Conservation (phyloP, 2,113 vertebrate genomes). For the Hymenochirus boettgeri region DNA sequence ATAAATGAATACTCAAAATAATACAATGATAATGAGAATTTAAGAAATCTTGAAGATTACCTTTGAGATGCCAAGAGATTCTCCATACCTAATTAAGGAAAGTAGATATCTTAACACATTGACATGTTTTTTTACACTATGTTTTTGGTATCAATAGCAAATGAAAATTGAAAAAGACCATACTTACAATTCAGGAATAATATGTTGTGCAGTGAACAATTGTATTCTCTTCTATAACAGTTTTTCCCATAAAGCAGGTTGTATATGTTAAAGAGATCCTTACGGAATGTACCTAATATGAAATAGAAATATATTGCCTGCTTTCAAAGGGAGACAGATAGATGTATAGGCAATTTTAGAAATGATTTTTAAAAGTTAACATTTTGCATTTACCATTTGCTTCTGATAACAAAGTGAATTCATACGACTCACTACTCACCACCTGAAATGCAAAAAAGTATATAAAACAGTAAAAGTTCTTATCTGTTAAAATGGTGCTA, state of each 20-base stretch:
- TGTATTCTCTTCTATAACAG: conserved; percentile 54
- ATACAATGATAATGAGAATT: too few species aligned
- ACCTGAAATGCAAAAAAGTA: conserved; percentile 51
- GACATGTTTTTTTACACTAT: too few species aligned
- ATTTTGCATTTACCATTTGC: conserved; percentile 63
- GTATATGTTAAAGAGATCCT: conserved; percentile 66
- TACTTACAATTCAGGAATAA: conserved; percentile 68
- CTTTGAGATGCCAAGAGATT: conserved; percentile 61
- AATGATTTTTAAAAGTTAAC: neutral
- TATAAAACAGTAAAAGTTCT: too few species aligned
- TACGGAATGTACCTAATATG: conserved; percentile 65
- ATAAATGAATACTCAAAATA: too few species aligned
- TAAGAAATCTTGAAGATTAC: conserved; percentile 41
- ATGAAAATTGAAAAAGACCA: neutral
- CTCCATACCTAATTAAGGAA: conserved; percentile 58
- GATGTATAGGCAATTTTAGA: neutral
- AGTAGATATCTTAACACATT: neutral
- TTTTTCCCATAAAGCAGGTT: conserved; percentile 56
- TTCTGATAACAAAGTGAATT: conserved; percentile 64
- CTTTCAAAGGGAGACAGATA: neutral
- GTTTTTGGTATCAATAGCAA: too few species aligned
- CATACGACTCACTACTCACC: conserved; percentile 71
- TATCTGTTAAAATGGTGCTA: too few species aligned
- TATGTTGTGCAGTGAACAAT: conserved; percentile 62
- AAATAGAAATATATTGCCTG: neutral